Conservation (phyloP, 2,113 vertebrate species). For the Coryphaenoides rupestris region DNA sequence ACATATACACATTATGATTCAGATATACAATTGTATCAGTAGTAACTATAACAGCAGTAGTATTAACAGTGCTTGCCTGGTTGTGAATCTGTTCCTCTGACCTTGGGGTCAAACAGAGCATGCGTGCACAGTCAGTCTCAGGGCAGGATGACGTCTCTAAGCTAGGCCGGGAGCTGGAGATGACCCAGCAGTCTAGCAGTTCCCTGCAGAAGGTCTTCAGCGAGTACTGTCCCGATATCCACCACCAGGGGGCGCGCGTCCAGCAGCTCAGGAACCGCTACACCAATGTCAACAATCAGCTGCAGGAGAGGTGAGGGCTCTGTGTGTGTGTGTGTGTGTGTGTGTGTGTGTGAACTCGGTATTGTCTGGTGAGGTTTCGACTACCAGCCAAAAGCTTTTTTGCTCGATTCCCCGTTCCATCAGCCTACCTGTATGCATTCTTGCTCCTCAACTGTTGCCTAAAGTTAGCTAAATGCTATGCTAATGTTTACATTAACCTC, state of each 20-base stretch:
- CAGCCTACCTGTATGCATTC: too few relatives aligned
- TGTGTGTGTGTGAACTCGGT: too few relatives aligned
- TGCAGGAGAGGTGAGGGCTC: slow-evolving; percentile 80
- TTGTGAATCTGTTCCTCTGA: too few relatives aligned
- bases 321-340: not conserved
- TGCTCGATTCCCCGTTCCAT: not conserved
- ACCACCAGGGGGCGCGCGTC: slow-evolving; percentile 79
- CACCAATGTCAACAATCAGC: slow-evolving; percentile 75
- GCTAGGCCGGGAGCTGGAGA: slow-evolving; percentile 81
- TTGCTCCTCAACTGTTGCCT: not conserved
- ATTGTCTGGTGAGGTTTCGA: too few relatives aligned
- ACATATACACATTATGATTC: too few relatives aligned
- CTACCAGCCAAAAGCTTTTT: too few relatives aligned
- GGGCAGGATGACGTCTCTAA: slow-evolving; percentile 79
- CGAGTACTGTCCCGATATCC: slow-evolving; percentile 89
- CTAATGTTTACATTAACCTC: not conserved
- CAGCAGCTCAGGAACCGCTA: slow-evolving; percentile 86
- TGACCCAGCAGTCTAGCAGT: slow-evolving; percentile 74
- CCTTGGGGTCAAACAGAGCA: slow-evolving; percentile 60
- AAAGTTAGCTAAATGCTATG: not conserved
- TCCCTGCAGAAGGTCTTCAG: slow-evolving; percentile 81
- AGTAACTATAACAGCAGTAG: too few relatives aligned
- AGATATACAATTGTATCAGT: too few relatives aligned
- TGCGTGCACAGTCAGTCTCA: slow-evolving; percentile 67
- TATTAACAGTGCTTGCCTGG: too few relatives aligned